These are phyloP conservation scores for Pituophis catenifer DNA, from an alignment of 2,113 vertebrate species.

Conservation along the genomic window DNA sequence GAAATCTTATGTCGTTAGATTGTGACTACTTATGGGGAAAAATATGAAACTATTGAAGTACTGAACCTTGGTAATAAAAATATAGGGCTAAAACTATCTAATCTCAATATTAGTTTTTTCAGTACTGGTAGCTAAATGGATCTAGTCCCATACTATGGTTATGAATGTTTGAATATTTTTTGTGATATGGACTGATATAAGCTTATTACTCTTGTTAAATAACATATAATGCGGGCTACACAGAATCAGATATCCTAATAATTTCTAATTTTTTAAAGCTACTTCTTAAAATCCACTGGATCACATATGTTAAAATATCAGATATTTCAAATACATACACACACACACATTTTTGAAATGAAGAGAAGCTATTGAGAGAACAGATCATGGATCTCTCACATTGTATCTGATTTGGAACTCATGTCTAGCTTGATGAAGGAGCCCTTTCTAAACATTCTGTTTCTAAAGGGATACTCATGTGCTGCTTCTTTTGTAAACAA, in stretches of 20 bases:
- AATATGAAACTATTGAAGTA: not conserved
- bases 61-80: not conserved
- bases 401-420: not conserved
- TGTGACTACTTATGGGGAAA: not conserved
- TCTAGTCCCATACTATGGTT: not conserved
- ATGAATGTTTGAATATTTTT: not conserved
- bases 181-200: not conserved
- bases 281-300: not conserved
- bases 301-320: not conserved
- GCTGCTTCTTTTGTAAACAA: not conserved
- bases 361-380: not conserved
- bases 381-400: not conserved
- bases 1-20: not conserved
- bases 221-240: not conserved
- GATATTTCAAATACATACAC: not conserved
- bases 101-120: not conserved
- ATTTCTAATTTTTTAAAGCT: not conserved
- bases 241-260: not conserved
- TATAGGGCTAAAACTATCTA: not conserved
- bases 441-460: not conserved
- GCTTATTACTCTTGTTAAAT: not conserved
- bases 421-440: not conserved
- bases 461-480: not conserved
- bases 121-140: not conserved
- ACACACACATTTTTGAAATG: not conserved